phyloP scores from a whole-genome alignment of 2,888 invertebrate genomes.

The Lamproptera curius region DNA sequence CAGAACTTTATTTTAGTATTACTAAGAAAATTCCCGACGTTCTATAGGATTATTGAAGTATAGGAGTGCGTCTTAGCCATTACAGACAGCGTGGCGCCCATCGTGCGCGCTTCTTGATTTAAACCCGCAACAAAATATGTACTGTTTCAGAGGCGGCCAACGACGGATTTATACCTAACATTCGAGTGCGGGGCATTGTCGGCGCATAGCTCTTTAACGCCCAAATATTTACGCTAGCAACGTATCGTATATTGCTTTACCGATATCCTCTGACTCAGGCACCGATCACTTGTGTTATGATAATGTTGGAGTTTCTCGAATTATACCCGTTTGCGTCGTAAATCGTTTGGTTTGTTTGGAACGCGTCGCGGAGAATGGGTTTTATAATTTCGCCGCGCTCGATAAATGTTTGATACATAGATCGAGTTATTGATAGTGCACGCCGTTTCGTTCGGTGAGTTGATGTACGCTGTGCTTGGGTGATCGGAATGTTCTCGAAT shows the following conservation, averaged over 20 bases:
- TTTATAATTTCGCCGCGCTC: constrained; percentile 17
- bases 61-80: too few relatives aligned
- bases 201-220: constrained; percentile 46
- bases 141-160: constrained; percentile 56
- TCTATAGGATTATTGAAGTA: too few relatives aligned
- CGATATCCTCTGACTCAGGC: constrained; percentile 28
- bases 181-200: constrained; percentile 54
- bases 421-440: constrained; percentile 9
- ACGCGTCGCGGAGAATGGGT: constrained; percentile 29
- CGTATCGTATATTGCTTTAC: constrained; percentile 33
- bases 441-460: constrained; percentile 1
- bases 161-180: constrained; percentile 67
- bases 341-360: constrained; percentile 33
- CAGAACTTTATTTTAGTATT: too few relatives aligned
- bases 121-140: constrained; percentile 64
- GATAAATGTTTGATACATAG: constrained; percentile 11
- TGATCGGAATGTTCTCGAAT: constrained; percentile 1
- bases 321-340: constrained; percentile 29
- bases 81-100: constrained; percentile 33
- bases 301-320: constrained; percentile 21
- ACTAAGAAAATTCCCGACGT: too few relatives aligned
- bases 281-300: constrained; percentile 20
- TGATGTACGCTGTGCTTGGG: constrained; percentile 3
- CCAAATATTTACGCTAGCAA: constrained; percentile 54
- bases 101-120: constrained; percentile 61